Base-by-base conservation (phyloP, 2,888 invertebrate genomes). In the Schizotus pectinicornis region DNA sequence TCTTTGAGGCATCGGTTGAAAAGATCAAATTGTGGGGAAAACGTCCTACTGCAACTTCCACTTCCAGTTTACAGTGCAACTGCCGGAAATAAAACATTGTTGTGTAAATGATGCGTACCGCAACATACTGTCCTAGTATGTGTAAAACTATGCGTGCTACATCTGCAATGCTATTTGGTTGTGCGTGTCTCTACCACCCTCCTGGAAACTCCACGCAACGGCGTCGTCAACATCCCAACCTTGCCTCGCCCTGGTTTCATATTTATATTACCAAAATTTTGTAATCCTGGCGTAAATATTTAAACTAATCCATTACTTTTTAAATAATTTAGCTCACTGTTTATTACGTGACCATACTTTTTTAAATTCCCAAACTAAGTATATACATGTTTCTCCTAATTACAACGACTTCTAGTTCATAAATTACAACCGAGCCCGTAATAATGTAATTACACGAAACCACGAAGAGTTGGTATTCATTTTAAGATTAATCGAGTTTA, bases 121-220 rank as follows among this genome's bases (percentile, higher is more conserved):
- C 59, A 59, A 68, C 65, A 67, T 68, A 68, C 67, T 68, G 64
- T 65, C 63, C 70, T 70, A 71, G 70, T 71, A 71, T 66, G 70
- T 63, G 67, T 69, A 67, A 68, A 74, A 75, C 71, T 74, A 74
- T 76, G 76, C 75, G 76, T 76, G 74, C 68, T 72, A 69, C 69
- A 75, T 75, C 70, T 74, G 71, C 73, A 73, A 64, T 70, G 70
- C 67, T 71, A 74, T 71, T 72, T 71, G 69, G 67, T 64, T 41
- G 71, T 76, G 74, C 74, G 73, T 76, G 70, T 59, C 57, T 57
- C 57, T 56, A 45, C 56, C 61, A 61, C 49, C 58, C 58, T 48
- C 41, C 54, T 36, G 47, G 51, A 51, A 48, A 51, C 50, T 59
- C 54, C 54, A 51, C 59, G 50, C 55, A 22, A 8, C 34, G 6